Evolutionary conservation across 2,113 vertebrate genomes (phyloP).

Genomic region (Rana temporaria): DNA sequence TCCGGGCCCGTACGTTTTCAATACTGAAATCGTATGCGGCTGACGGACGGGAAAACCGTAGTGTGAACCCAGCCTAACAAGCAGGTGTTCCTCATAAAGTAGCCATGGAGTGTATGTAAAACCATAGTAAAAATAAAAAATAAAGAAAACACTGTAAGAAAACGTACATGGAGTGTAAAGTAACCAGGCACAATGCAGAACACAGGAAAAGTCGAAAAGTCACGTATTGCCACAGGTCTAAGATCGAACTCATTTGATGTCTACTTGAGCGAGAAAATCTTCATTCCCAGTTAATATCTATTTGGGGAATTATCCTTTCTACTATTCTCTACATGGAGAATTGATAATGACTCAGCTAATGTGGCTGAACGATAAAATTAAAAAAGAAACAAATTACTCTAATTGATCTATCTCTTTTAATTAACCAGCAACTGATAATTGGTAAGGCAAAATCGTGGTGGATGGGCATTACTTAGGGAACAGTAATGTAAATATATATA

Average conservation of each 20-base stretch:
- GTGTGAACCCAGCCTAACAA: too few species aligned
- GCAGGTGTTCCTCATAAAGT: too few species aligned
- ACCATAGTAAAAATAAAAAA: too few species aligned
- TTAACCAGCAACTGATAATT: slow-evolving; percentile 41
- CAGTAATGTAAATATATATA: slow-evolving; percentile 18
- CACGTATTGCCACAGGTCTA: too few species aligned
- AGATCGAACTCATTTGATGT: background rate
- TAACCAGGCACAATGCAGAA: too few species aligned
- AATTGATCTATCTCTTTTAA: slow-evolving; percentile 32
- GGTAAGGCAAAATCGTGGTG: background rate
- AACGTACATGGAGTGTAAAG: too few species aligned
- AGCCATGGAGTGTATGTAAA: too few species aligned
- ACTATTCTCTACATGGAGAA: slow-evolving; percentile 26
- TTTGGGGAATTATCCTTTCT: slow-evolving; percentile 26
- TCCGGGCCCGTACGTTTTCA: too few species aligned
- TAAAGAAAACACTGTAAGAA: too few species aligned
- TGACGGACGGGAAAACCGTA: too few species aligned
- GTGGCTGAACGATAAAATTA: slow-evolving; percentile 16
- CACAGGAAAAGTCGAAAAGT: too few species aligned
- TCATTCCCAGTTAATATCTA: slow-evolving; percentile 8
- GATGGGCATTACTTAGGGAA: slow-evolving; percentile 28
- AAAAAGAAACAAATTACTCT: slow-evolving; percentile 24
- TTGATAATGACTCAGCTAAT: slow-evolving; percentile 27
- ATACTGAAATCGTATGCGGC: too few species aligned
- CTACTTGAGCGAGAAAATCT: slow-evolving; percentile 22